Percentiles rank a stretch among this genome's conserved stretches.
Evolutionary conservation across 2,888 invertebrate genomes (phyloP).

Genomic region (Ennomos quercinarius): DNA sequence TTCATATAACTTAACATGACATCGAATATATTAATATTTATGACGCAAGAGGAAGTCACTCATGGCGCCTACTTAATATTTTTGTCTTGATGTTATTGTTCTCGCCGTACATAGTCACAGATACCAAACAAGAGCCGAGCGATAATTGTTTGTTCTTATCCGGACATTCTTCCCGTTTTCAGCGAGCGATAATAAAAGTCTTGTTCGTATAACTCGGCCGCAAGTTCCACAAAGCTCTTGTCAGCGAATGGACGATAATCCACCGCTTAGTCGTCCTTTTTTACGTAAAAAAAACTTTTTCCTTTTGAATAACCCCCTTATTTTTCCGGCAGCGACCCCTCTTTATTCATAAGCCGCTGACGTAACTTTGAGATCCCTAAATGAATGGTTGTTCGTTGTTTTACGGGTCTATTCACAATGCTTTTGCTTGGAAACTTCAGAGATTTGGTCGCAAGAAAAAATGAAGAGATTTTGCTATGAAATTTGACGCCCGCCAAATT

Average conservation of each 20-base stretch:
- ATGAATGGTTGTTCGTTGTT: conserved; percentile 85
- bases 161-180: conserved; percentile 51
- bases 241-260: conserved; percentile 77
- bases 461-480: conserved; percentile 61
- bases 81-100: conserved; percentile 42
- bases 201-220: conserved; percentile 63
- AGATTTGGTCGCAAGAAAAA: conserved; percentile 71
- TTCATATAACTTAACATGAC: conserved; percentile 6
- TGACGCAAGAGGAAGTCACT: conserved; percentile 44
- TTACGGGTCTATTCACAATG: conserved; percentile 83
- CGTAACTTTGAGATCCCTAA: conserved; percentile 81
- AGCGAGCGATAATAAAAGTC: conserved; percentile 68
- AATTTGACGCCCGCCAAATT: conserved; percentile 62
- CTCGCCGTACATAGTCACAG: conserved; percentile 39
- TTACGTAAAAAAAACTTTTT: conserved; percentile 76
- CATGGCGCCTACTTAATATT: conserved; percentile 51
- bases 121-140: conserved; percentile 45
- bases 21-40: conserved; percentile 39
- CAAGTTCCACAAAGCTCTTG: conserved; percentile 76
- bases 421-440: conserved; percentile 77
- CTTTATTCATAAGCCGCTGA: conserved; percentile 83
- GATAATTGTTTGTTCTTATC: conserved; percentile 64
- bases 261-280: conserved; percentile 73
- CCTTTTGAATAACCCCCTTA: conserved; percentile 76
- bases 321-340: conserved; percentile 74